Evolutionary conservation across 2,888 invertebrate species (phyloP), one percentile per base, ranked within the genome.

Genomic region (Caenorhabditis becei): DNA sequence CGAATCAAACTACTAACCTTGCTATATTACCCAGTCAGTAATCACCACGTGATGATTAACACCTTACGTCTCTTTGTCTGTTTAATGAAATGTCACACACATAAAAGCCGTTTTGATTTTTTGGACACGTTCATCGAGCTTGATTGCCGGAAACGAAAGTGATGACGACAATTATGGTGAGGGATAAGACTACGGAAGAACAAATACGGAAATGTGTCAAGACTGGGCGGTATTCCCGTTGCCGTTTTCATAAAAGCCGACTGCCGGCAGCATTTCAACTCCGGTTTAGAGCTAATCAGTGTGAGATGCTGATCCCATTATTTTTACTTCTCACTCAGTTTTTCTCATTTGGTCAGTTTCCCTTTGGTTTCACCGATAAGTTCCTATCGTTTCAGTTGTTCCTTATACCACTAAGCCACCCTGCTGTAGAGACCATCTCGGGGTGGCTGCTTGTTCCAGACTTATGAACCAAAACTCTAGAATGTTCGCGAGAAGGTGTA

Each of bases 371-470:
- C 28, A 11, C 18, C 10, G 5, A 8, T 35, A 10, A 20, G 14
- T 20, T 23, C 54, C 44, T 14, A 2, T 24, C 11, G 44, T 26
- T 80, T 51, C 51, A 81, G 77, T 56, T 3, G 11, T 18, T 11
- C 18, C 58, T 0, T 82, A 83, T 35, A 88, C 88, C 0, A 83
- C 85, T 10, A 78, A 83, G 53, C 88, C 88, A 0, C 88, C 88
- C 2, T 88, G 88, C 66, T 88, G 88, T 74, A 65, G 85, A 26
- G 88, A 88, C 67, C 85, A 86, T 67, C 58, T 88, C 10, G 83
- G 86, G 2, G n/a, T 75, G 5, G 70, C 86, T 5, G 84, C 88
- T 8, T 88, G 88, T 69, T 44, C 65, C 0, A 77, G 86, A 49
- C 51, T 88, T 11, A 79, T 78, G 63, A 72, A 79, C 61, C 78